Conservation (phyloP, 2,113 vertebrate species). For the Erinaceus europaeus region DNA sequence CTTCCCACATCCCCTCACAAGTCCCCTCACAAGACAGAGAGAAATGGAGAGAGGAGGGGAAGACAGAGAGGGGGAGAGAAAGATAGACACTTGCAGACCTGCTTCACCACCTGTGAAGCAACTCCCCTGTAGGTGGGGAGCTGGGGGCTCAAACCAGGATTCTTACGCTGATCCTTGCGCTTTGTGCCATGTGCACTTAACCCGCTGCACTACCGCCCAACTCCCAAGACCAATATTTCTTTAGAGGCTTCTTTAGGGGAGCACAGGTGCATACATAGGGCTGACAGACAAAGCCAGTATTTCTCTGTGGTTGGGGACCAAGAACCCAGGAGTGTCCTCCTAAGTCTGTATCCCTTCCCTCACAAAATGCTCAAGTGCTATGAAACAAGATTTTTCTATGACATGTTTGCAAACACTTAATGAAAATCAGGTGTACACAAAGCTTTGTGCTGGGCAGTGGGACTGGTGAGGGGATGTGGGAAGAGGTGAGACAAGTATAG, state of each 20-base stretch:
- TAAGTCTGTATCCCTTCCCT: neutral
- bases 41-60: no score
- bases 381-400: neutral
- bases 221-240: no score
- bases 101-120: no score
- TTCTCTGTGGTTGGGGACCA: neutral
- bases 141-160: no score
- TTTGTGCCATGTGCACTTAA: no score
- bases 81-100: no score
- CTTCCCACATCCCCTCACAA: neutral
- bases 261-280: rapidly evolving
- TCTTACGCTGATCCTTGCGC: no score
- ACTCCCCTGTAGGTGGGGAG: no score
- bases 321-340: neutral
- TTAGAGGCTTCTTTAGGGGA: neutral
- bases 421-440: neutral
- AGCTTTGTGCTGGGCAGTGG: neutral
- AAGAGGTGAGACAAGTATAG: neutral
- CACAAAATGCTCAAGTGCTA: neutral
- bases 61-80: no score
- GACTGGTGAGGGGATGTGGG: neutral
- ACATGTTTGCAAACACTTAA: neutral
- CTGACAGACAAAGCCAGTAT: neutral
- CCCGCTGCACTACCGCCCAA: no score
- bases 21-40: no score